Evolutionary conservation across 2,113 vertebrate species (phyloP).

Genomic region (Setophaga coronata): DNA sequence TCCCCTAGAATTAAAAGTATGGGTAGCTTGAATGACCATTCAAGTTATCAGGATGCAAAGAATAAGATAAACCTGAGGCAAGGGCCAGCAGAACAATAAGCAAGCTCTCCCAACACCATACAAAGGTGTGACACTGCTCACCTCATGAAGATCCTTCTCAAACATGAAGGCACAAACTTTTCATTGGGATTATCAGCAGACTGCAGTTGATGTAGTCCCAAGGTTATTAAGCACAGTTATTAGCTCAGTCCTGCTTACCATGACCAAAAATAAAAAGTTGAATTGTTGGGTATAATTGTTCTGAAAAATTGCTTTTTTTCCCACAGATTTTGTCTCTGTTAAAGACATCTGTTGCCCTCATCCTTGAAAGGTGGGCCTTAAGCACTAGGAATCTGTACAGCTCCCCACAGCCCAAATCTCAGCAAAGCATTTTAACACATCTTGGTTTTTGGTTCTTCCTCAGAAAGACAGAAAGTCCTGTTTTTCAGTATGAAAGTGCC

Average conservation of each 20-base stretch:
- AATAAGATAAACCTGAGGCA: not conserved
- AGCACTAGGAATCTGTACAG: not conserved
- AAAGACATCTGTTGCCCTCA: not conserved
- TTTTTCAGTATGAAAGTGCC: constrained; percentile 30
- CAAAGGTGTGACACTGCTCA: not conserved
- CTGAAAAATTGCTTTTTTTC: not conserved
- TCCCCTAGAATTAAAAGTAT: not conserved
- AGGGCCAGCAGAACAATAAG: not conserved
- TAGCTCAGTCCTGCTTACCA: not conserved
- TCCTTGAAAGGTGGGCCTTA: not conserved
- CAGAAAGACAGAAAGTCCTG: not conserved
- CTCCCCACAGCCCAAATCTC: not conserved
- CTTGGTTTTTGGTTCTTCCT: constrained; percentile 15
- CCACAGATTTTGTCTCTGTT: not conserved
- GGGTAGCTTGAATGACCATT: not conserved
- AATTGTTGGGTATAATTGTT: not conserved
- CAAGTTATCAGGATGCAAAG: not conserved
- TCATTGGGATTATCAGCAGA: not conserved
- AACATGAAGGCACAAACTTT: not conserved
- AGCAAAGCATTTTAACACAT: not conserved
- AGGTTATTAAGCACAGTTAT: not conserved
- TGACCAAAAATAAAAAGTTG: too few species aligned
- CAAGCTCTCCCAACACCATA: not conserved
- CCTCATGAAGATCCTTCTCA: not conserved
- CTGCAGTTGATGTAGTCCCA: not conserved